Percentiles rank a stretch among this genome's conserved stretches.
phyloP scores from a whole-genome alignment of 1,140 invertebrate species.

The Holcopasites calliopsidis region DNA sequence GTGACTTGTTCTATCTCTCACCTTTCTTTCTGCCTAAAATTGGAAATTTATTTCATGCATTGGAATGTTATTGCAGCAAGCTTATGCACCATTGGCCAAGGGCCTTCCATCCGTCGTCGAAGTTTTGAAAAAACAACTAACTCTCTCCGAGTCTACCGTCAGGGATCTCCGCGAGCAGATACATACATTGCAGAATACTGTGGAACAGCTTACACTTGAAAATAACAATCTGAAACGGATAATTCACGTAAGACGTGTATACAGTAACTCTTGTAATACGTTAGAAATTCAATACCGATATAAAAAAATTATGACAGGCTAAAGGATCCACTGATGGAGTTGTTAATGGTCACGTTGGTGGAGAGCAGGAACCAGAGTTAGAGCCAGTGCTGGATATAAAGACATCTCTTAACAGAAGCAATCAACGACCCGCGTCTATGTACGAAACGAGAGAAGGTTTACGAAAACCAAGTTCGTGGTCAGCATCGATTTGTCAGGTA shows the following conservation, averaged over 20 bases:
- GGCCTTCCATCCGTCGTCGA: constrained; percentile 73
- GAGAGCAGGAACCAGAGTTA: constrained; percentile 71
- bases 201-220: constrained; percentile 85
- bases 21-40: neutral
- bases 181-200: constrained; percentile 80
- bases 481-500: constrained; percentile 84
- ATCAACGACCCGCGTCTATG: constrained; percentile 90
- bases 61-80: constrained; percentile 66
- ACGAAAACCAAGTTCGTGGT: constrained; percentile 82
- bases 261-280: neutral
- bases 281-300: neutral
- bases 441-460: constrained; percentile 89
- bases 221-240: constrained; percentile 84
- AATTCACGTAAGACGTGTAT: constrained; percentile 68
- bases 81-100: constrained; percentile 66
- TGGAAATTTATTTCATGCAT: neutral
- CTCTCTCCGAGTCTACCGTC: constrained; percentile 77
- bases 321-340: constrained; percentile 63
- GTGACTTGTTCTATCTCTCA: constrained; percentile 40
- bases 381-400: constrained; percentile 74
- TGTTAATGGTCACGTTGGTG: constrained; percentile 72
- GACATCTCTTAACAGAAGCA: constrained; percentile 67
- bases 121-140: constrained; percentile 75
- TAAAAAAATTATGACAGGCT: constrained; percentile 24
- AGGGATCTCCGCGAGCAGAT: constrained; percentile 83